A percentile compares a stretch with the other conserved stretches of the same genome.
Evolutionary conservation across 2,113 vertebrate genomes (phyloP).

Genomic region (Cavia aperea): DNA sequence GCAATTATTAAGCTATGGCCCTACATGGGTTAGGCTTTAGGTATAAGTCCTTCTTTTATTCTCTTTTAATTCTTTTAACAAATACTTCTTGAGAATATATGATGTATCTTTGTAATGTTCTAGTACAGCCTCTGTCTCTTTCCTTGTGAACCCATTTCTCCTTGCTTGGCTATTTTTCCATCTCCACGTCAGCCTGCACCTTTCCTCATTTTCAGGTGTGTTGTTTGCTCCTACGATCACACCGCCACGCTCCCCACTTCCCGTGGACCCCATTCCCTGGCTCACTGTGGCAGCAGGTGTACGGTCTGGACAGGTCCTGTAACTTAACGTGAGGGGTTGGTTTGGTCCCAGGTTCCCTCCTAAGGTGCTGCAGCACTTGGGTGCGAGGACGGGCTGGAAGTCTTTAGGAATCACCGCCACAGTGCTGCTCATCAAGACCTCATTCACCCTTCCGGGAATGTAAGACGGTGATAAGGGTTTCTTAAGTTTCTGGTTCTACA

Average conservation of each 20-base stretch:
- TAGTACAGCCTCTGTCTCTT: background rate
- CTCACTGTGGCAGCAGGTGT: too few relatives aligned
- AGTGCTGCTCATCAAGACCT: background rate
- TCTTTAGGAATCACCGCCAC: rapidly evolving
- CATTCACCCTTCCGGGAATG: background rate
- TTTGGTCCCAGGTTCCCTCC: background rate
- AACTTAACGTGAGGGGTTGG: background rate
- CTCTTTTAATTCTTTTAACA: background rate
- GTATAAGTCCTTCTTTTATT: background rate
- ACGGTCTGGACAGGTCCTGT: background rate
- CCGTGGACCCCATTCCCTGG: background rate
- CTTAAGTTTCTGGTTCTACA: background rate
- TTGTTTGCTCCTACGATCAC: background rate
- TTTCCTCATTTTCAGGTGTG: background rate
- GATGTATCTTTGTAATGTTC: background rate
- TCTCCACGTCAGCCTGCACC: background rate
- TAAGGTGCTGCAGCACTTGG: background rate
- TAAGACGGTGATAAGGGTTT: background rate
- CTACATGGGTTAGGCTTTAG: background rate
- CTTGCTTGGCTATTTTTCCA: background rate
- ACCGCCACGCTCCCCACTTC: background rate
- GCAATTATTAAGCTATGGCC: background rate
- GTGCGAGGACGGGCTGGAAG: background rate
- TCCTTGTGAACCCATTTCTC: background rate
- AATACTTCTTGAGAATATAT: background rate